Base-by-base conservation (phyloP, 2,797 vertebrate species). In the Cephalopachus bancanus region DNA sequence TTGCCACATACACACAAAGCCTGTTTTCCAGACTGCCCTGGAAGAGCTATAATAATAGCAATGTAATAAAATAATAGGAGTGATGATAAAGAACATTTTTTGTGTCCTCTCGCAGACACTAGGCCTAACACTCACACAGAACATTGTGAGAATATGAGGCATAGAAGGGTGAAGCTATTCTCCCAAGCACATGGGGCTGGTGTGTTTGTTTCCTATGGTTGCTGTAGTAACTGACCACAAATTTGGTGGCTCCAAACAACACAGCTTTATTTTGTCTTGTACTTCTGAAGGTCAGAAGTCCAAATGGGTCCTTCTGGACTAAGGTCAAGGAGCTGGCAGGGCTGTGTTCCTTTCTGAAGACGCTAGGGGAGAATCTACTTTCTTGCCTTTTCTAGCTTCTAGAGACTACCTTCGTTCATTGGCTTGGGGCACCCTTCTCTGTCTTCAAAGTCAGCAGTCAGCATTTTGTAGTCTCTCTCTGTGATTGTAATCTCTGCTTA, bases 101-200 rank as follows among this genome's bases (percentile, higher is more conserved):
- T 28, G 22, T 24, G 8, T 1, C 1, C 16, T 44, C 44, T 37
- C 10, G 20, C 2, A 16, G 87, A 10, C 55, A 6, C 51, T 5
- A 33, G 51, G 22, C 19, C 3, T 10, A 26, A 16, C 1, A 1
- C 37, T 44, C 71, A 0, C 57, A 0, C 1, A 4, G 7, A 0
- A 5, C 1, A 0, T 2, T 7, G 7, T 19, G 26, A 20, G n/a
- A 15, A 5, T 0, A 1, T 9, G 14, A 14, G 19, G 17, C 19
- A 0, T 7, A 10, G 10, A 17, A 0, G 0, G 0, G 20, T 16
- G 2, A 49, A 24, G 55, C 28, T 19, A 0, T 83, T n/a, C 33
- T 17, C 49, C 60, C 49, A 24, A 33, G n/a, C 71, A 15, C 49
- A 3, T 3, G 9, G 24, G n/a, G 0, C 71, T 28, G 7, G 3